Conservation (phyloP, 2,888 invertebrate species). For the Onthophagus sagittarius region DNA sequence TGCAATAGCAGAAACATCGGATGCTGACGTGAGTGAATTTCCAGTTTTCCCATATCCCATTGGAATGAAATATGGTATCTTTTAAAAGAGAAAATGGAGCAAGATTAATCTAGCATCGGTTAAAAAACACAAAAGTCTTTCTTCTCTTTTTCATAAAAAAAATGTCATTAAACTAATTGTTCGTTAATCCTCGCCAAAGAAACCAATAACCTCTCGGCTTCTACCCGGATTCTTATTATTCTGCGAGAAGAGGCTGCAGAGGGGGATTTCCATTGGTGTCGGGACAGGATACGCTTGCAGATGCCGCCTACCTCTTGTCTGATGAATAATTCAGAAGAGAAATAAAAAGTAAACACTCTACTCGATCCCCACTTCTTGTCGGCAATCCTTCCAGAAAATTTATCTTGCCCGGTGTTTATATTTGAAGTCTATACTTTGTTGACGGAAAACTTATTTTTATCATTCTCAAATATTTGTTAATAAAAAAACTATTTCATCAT, state of each 20-base stretch:
- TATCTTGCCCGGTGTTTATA: neutral
- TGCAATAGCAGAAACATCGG: neutral
- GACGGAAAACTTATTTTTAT: neutral
- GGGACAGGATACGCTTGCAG: neutral
- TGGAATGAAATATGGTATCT: neutral
- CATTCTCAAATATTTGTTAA: neutral
- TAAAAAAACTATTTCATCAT: neutral
- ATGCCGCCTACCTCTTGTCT: conserved; percentile 3
- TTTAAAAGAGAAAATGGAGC: neutral
- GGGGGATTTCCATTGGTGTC: neutral
- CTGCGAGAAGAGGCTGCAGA: neutral
- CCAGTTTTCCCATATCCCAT: neutral
- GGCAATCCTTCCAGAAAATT: neutral
- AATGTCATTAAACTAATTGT: neutral
- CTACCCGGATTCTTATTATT: neutral
- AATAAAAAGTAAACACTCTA: conserved; percentile 12
- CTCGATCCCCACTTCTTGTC: neutral
- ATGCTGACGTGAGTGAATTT: neutral
- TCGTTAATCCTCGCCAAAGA: neutral
- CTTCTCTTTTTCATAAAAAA: neutral
- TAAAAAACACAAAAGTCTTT: neutral
- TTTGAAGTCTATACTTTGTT: neutral
- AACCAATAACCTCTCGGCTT: neutral
- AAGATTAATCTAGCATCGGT: neutral
- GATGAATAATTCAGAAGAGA: conserved; percentile 9